Evolutionary conservation across 2,113 vertebrate species (phyloP).

Genomic region (Siphamia tubifer): DNA sequence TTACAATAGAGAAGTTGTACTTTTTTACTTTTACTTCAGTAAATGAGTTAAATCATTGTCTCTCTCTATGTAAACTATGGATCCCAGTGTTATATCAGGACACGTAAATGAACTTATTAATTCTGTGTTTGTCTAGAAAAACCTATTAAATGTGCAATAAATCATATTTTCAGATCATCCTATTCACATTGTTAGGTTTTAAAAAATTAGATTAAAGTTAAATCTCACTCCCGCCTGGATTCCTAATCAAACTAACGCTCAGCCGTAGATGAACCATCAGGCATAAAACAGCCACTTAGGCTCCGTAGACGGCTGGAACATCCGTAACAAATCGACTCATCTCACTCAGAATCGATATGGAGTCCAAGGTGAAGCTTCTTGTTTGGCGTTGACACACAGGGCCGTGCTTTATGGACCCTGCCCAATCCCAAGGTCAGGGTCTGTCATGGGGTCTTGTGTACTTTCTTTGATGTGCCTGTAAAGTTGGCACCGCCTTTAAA

Average conservation of each 20-base stretch:
- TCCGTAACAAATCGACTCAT: constrained; percentile 45
- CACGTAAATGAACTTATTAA: too few species aligned
- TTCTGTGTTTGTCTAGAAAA: too few species aligned
- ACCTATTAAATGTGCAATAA: too few species aligned
- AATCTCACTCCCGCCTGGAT: neutral
- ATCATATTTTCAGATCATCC: constrained; percentile 24
- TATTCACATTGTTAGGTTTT: neutral
- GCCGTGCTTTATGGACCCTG: constrained; percentile 17
- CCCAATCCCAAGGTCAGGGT: constrained; percentile 35
- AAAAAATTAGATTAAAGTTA: constrained; percentile 23
- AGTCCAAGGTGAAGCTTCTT: constrained; percentile 44
- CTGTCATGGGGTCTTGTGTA: constrained; percentile 10
- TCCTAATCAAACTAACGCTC: constrained; percentile 15
- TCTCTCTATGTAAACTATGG: too few species aligned
- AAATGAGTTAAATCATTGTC: too few species aligned
- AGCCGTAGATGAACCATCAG: constrained; percentile 25
- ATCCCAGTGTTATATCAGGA: too few species aligned
- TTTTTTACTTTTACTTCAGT: too few species aligned
- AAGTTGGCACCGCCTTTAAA: constrained; percentile 45
- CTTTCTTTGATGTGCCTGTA: constrained; percentile 50
- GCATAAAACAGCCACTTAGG: constrained; percentile 31
- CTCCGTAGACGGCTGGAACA: constrained; percentile 18
- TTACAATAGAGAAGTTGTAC: too few species aligned
- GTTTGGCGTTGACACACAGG: constrained; percentile 23
- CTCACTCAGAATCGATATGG: constrained; percentile 41